Conservation (phyloP, 2,113 vertebrate genomes). For the Sceloporus tristichus region DNA sequence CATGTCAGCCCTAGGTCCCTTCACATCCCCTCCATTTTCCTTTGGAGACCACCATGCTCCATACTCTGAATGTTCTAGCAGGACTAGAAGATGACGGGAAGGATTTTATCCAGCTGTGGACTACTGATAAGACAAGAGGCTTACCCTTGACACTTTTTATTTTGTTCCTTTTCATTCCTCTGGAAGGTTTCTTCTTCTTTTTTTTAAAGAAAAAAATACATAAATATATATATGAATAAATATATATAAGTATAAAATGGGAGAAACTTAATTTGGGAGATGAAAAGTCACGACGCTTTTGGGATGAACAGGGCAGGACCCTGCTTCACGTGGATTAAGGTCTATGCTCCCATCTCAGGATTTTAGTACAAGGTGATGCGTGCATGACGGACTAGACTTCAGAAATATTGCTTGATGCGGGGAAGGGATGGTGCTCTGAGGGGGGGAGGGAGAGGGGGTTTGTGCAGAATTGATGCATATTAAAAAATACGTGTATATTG, state of each 20-base stretch:
- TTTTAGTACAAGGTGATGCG: not conserved
- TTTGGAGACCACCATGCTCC: not conserved
- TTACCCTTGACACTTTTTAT: not conserved
- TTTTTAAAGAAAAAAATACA: too few species aligned
- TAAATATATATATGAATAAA: not conserved
- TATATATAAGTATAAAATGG: not conserved
- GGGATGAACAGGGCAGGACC: constrained; percentile 77
- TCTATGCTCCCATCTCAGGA: constrained; percentile 43
- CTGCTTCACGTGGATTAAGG: constrained; percentile 64
- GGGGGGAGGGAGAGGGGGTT: not conserved
- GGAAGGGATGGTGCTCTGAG: not conserved
- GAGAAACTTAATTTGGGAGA: not conserved
- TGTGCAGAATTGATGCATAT: not conserved
- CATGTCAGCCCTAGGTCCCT: not conserved
- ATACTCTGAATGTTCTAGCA: not conserved
- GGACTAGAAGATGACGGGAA: constrained; percentile 45
- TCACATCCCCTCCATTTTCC: too few species aligned
- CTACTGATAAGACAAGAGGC: not conserved
- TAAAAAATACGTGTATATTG: constrained; percentile 23
- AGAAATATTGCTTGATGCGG: constrained; percentile 1
- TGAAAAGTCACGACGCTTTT: constrained; percentile 19
- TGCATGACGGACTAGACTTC: constrained; percentile 16
- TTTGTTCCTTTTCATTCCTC: constrained; percentile 20
- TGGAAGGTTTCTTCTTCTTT: not conserved
- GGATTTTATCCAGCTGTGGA: not conserved